A percentile compares a stretch with the other conserved stretches of the same genome.
Conservation (phyloP, 2,797 vertebrate genomes). For the Gorsachius magnificus region DNA sequence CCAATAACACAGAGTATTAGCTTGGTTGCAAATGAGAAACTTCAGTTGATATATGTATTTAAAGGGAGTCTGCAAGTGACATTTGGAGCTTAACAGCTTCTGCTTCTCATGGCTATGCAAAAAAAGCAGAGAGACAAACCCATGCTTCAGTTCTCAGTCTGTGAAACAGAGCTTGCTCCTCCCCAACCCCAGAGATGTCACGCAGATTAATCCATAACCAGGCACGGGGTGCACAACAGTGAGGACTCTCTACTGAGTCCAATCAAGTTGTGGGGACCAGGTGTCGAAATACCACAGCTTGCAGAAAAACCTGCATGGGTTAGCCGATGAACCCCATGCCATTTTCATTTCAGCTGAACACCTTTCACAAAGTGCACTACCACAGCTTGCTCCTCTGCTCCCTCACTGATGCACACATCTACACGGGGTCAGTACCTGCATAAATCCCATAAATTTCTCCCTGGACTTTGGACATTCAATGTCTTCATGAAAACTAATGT, state of each 20-base stretch:
- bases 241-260: background rate
- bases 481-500: background rate
- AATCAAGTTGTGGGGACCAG: background rate
- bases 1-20: background rate
- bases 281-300: background rate
- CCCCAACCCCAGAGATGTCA: background rate
- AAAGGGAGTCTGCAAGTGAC: background rate
- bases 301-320: background rate
- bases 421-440: background rate
- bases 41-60: background rate
- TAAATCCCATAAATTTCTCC: background rate
- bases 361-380: background rate
- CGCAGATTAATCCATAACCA: background rate
- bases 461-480: background rate
- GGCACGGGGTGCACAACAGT: background rate
- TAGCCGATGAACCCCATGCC: accelerated
- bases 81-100: background rate
- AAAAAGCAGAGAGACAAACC: background rate
- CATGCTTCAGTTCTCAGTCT: background rate
- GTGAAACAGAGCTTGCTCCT: background rate
- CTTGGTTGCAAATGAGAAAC: background rate
- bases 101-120: background rate
- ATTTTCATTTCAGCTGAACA: background rate
- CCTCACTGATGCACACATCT: background rate
- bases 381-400: background rate